phyloP scores from a whole-genome alignment of 2,888 invertebrate species.

The Peribatodes rhomboidaria region DNA sequence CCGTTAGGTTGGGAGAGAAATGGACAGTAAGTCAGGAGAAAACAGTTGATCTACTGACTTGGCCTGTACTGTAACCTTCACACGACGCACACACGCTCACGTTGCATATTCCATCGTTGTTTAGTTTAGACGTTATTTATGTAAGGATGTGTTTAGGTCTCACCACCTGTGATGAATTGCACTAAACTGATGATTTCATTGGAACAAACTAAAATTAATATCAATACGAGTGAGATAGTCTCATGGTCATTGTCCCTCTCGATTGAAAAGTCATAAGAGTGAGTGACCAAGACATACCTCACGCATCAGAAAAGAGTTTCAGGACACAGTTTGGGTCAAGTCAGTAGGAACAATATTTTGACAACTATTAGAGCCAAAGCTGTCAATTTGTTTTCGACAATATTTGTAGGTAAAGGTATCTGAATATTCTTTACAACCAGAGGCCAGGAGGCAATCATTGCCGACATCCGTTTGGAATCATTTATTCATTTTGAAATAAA shows the following conservation, averaged over 20 bases:
- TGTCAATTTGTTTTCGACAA: too few species aligned
- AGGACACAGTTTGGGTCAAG: too few species aligned
- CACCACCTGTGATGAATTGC: slow-evolving; percentile 31
- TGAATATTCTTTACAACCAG: not conserved
- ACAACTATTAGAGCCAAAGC: too few species aligned
- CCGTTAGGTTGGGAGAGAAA: too few species aligned
- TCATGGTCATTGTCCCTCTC: too few species aligned
- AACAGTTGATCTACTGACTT: not conserved
- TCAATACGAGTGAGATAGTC: too few species aligned
- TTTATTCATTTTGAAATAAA: not conserved
- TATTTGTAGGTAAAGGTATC: too few species aligned
- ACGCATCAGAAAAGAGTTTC: too few species aligned
- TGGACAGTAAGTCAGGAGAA: not conserved
- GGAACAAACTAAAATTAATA: not conserved
- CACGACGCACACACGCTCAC: slow-evolving; percentile 41
- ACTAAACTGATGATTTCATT: slow-evolving; percentile 6
- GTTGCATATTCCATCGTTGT: slow-evolving; percentile 33
- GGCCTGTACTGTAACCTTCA: slow-evolving; percentile 10
- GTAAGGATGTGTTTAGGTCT: slow-evolving; percentile 29
- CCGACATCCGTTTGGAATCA: not conserved
- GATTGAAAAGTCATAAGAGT: too few species aligned
- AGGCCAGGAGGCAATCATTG: not conserved
- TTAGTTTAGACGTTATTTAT: slow-evolving; percentile 38
- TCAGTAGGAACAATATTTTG: too few species aligned
- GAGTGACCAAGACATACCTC: too few species aligned